Conservation (phyloP, 2,113 vertebrate species). For the Gopherus evgoodei region DNA sequence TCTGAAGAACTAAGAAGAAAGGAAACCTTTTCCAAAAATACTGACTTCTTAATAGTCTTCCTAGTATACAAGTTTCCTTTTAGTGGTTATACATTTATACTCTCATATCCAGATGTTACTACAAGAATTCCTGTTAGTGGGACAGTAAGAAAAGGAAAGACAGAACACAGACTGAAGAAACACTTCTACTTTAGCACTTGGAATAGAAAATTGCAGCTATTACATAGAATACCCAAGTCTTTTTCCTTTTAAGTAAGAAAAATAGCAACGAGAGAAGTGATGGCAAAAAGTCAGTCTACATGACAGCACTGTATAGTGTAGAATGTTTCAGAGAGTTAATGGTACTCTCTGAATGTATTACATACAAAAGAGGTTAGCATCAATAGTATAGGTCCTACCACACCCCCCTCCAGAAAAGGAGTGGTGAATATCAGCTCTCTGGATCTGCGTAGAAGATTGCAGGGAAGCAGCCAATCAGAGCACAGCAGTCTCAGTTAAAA, state of each 20-base stretch:
- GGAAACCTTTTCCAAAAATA: not conserved
- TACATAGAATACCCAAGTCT: fast-evolving
- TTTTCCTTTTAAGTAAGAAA: not conserved
- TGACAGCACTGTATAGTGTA: not conserved
- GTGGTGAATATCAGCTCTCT: too few species aligned
- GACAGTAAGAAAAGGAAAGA: not conserved
- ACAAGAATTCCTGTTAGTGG: not conserved
- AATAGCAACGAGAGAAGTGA: not conserved
- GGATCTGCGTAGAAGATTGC: too few species aligned
- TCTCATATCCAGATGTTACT: not conserved
- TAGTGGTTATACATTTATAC: not conserved
- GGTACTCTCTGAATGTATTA: not conserved
- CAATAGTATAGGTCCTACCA: too few species aligned
- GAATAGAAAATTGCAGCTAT: not conserved
- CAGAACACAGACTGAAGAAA: not conserved
- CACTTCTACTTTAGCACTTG: not conserved
- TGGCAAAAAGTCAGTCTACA: not conserved
- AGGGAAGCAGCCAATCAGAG: too few species aligned
- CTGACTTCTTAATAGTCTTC: too few species aligned
- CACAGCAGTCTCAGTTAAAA: too few species aligned
- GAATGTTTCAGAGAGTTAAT: not conserved
- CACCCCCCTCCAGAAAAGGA: too few species aligned
- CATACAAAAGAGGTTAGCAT: not conserved
- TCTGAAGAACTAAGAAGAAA: not conserved
- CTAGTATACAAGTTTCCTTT: too few species aligned